Evolutionary conservation across 2,888 invertebrate species (phyloP), one percentile per base, ranked within the genome.

Genomic region (Acronicta aceris): DNA sequence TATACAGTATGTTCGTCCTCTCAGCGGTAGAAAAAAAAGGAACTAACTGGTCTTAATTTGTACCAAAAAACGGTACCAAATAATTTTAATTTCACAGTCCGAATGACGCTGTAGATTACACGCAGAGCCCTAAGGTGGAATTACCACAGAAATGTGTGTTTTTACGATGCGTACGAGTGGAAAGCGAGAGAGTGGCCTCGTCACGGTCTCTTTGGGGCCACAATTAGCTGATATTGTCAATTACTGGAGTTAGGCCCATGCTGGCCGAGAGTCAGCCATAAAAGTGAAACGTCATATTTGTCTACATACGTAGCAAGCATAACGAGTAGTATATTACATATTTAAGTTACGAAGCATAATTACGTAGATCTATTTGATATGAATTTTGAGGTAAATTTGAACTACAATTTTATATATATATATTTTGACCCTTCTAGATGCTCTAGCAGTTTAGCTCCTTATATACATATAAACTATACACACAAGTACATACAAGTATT

Each of bases 201-300:
- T 88, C 85, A 89, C 89, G 91, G 86, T 89, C 89, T 89, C 87
- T 73, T 90, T 88, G 55, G 46, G 65, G 36, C 74, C 63, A 76
- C 83, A 89, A 89, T 89, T 89, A 89, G 78, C 79, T 78, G 75
- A 84, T 87, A 87, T 87, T 87, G 84, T 75, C 87, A 83, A 86
- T 86, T 87, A 87, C 76, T 57, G 54, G 57, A 50, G 52, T 13
- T 53, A 55, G 43, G 40, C 40, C 42, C 50, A 61, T 36, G 10
- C 17, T 13, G 12, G 43, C 58, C 62, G 59, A 62, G 70, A 65
- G 40, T 60, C 46, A 51, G 50, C 57, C 64, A 57, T 56, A 66
- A 65, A 74, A 67, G 62, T 72, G 69, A 73, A 71, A 65, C 53
- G 66, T 61, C 60, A 66, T 52, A 49, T 25, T 60, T 64, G 12